Evolutionary conservation across 1,140 invertebrate species (phyloP), one percentile per base, ranked within the genome.

Genomic region (Daktulosphaira vitifoliae): DNA sequence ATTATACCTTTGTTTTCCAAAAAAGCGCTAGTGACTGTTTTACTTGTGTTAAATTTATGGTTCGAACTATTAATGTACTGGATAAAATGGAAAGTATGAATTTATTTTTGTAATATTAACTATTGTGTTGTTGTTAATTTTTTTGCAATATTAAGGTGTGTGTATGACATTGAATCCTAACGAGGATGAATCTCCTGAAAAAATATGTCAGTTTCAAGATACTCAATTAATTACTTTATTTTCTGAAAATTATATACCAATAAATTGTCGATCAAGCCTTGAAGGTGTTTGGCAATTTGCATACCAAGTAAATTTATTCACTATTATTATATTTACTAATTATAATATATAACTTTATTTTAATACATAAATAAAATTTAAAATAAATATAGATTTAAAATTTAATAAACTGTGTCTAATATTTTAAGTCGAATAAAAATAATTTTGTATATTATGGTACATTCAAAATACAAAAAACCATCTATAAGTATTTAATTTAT

Each of bases 221-320:
- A 88, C 92, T 71, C 85, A 90, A 70, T 75, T 91, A 1, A 83
- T 89, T 49, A 93, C 91, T 48, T 77, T 94, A 53, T 96, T 94
- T 73, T 88, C 88, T 38, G 89, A 92, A 72, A 94, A 92, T 78
- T 90, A 87, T 75, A 83, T 89, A 11, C 89, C 91, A 26, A 86
- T 94, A 4, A 95, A 95, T 77, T 96, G 92, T 71, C 80, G 91
- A 66, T 93, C 91, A 2, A 92, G 90, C 49, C 77, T 96, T 20
- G 92, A 95, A 81, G 92, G 92, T 67, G 90, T 94, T 3, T 96
- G 90, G 90, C 89, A 92, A 71, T 96, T 96, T 81, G 87, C 88
- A 16, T 95, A 95, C 77, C 90, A 93, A 75, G 82, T 82, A 73
- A 73, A 66, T 69, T 23, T 29, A 29, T n/a, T n/a, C n/a, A n/a